Conservation (phyloP, 1,140 invertebrate genomes). For the Rhyzopertha dominica region DNA sequence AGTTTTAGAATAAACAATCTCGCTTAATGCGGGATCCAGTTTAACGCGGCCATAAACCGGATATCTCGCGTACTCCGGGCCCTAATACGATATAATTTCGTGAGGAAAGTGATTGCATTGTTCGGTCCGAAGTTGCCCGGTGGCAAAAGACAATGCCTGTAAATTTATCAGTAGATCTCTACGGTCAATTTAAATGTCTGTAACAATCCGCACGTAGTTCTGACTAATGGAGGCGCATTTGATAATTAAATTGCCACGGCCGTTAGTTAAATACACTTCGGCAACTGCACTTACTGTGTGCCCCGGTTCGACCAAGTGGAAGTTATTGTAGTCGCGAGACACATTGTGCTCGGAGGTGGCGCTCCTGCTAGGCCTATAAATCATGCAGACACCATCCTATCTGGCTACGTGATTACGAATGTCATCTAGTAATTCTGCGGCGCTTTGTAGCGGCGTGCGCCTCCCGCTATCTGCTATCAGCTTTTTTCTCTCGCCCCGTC, state of each 20-base stretch:
- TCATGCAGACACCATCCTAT: conserved; percentile 32
- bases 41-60: too few species aligned
- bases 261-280: conserved; percentile 23
- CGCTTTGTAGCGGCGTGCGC: conserved; percentile 13
- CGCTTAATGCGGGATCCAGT: too few species aligned
- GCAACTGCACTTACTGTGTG: conserved; percentile 22
- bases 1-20: too few species aligned
- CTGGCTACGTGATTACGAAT: conserved; percentile 36
- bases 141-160: conserved; percentile 24
- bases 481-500: neutral
- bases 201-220: conserved; percentile 27
- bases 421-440: conserved; percentile 33
- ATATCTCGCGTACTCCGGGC: too few species aligned
- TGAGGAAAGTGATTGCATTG: too few species aligned
- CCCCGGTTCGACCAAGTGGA: conserved; percentile 24
- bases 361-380: conserved; percentile 31
- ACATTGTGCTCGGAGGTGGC: conserved; percentile 31
- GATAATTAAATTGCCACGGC: conserved; percentile 32
- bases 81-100: too few species aligned
- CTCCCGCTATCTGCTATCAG: neutral
- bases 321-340: conserved; percentile 31
- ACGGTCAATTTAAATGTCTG: conserved; percentile 34
- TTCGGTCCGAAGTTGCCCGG: neutral
- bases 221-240: conserved; percentile 34
- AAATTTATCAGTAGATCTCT: conserved; percentile 35